Percentiles rank a stretch among this genome's conserved stretches.
phyloP scores from a whole-genome alignment of 2,113 vertebrate species.

The Xiphias gladius region DNA sequence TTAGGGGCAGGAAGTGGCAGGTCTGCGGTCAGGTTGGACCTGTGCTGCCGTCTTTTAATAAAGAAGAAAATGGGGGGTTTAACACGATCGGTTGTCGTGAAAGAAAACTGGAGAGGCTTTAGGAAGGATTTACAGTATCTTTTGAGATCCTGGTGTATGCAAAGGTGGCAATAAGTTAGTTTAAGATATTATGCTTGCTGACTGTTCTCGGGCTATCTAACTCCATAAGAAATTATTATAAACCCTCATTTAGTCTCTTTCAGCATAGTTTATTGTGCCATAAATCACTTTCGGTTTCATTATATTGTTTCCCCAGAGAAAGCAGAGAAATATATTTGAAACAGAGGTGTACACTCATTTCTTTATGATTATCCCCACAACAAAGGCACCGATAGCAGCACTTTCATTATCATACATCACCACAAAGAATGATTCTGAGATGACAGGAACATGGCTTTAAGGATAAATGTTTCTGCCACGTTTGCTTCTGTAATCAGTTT shows the following conservation, averaged over 20 bases:
- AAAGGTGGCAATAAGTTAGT: slow-evolving; percentile 43
- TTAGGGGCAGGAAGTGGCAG: slow-evolving; percentile 52
- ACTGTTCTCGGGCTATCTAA: slow-evolving; percentile 21
- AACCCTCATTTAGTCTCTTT: slow-evolving; percentile 38
- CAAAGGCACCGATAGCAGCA: slow-evolving; percentile 8
- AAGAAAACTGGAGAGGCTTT: slow-evolving; percentile 23
- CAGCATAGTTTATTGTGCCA: slow-evolving; percentile 44
- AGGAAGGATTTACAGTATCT: slow-evolving; percentile 36
- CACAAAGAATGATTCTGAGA: slow-evolving; percentile 13
- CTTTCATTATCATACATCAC: slow-evolving; percentile 28
- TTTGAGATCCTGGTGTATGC: slow-evolving; percentile 11
- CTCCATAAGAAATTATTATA: slow-evolving; percentile 31
- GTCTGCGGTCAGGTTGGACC: slow-evolving; percentile 49
- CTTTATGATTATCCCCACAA: slow-evolving; percentile 34
- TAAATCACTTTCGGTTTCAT: slow-evolving; percentile 48
- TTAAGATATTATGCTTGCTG: slow-evolving; percentile 30
- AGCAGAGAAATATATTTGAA: slow-evolving; percentile 27
- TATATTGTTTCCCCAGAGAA: slow-evolving; percentile 43
- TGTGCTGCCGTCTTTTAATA: slow-evolving; percentile 54
- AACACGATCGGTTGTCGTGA: slow-evolving; percentile 43
- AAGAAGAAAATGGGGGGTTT: slow-evolving; percentile 44
- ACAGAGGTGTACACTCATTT: slow-evolving; percentile 1
- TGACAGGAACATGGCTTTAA: neutral
- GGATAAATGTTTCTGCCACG: neutral
- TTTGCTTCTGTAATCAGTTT: slow-evolving; percentile 34